These are phyloP conservation scores for Hippocampus comes DNA, from an alignment of 2,113 vertebrate genomes.

Conservation along the genomic window DNA sequence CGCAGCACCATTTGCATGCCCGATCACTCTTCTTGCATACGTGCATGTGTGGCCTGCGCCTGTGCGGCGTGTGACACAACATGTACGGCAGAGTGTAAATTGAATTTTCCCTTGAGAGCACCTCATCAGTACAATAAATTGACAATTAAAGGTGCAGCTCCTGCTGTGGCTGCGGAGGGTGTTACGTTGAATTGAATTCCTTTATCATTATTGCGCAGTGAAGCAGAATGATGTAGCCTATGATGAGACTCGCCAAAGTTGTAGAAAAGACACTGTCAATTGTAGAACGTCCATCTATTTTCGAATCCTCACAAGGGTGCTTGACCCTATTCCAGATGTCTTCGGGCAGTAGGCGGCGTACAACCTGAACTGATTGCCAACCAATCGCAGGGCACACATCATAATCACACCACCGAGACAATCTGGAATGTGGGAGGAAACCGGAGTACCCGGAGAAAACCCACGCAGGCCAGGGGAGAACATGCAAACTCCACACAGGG, in stretches of 20 bases:
- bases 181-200: not conserved
- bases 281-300: too few relatives aligned
- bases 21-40: conserved; percentile 3
- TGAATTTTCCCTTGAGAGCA: not conserved
- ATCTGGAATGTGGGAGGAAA: too few relatives aligned
- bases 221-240: not conserved
- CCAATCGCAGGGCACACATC: too few relatives aligned
- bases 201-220: conserved; percentile 2
- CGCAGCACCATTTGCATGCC: too few relatives aligned
- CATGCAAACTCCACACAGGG: too few relatives aligned
- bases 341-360: too few relatives aligned
- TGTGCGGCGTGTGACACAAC: not conserved
- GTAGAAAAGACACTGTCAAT: not conserved
- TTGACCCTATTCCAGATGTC: too few relatives aligned
- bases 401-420: too few relatives aligned
- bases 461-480: too few relatives aligned
- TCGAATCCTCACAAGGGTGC: too few relatives aligned
- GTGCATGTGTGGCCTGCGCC: not conserved
- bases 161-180: not conserved
- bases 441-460: too few relatives aligned
- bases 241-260: not conserved
- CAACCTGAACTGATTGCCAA: too few relatives aligned
- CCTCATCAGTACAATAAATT: not conserved
- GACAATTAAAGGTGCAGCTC: not conserved
- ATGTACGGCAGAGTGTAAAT: not conserved